Evolutionary conservation across 2,113 vertebrate species (phyloP), one percentile per base, ranked within the genome.

Genomic region (Gymnorhina tibicen): DNA sequence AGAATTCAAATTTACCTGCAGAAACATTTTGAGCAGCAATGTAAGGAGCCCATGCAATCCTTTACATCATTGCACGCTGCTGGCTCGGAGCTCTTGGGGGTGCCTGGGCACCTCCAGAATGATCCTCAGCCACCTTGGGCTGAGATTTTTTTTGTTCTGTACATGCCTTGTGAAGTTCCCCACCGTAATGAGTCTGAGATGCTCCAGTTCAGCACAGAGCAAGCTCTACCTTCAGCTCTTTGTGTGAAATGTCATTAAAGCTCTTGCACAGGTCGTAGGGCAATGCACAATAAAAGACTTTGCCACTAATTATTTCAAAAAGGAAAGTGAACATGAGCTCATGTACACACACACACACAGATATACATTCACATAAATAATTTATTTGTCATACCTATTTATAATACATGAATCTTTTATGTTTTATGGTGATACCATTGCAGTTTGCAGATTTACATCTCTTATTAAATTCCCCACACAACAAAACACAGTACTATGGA

Each of bases 391-490:
- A 87, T 96, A 97, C 74, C 95, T 91, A 97, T 97, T 96, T 97
- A 98, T 98, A 98, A 97, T 97, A 97, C 93, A 98, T 98, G 89
- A 98, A 97, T 98, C 95, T 98, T 98, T 98, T 96, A 95, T 97
- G 93, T 96, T 98, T 96, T 96, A 91, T 97, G 82, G 81, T 90
- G 86, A 87, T 96, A 92, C 50, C 90, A 62, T 89, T 56, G 67
- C 82, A 96, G 70, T 81, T 96, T 95, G 79, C 92, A 97, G 94
- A 97, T 97, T 97, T 95, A 97, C 95, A 92, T 96, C 93, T 97
- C 85, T 96, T 95, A 97, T 97, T 98, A 98, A 98, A 97, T 97
- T 97, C 89, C 46, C 56, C 83, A 35, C 69, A 68, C 86, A 84
- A 70, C 72, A 92, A 59, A 92, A 55, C 87, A 75, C 47, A 81